Conservation (phyloP, 1,140 invertebrate genomes). For the Matsumurasca onukii region DNA sequence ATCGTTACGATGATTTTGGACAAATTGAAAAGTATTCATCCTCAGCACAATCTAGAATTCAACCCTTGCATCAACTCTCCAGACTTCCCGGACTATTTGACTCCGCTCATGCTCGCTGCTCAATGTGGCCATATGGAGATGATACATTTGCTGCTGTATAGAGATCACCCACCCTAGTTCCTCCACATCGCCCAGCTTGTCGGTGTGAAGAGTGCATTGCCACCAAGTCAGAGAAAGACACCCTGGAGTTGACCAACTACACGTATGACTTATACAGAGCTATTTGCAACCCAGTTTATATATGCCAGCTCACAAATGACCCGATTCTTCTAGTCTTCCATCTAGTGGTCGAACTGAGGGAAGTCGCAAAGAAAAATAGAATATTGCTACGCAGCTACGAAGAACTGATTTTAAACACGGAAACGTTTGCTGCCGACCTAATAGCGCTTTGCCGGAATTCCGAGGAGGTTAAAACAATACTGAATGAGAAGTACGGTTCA, state of each 20-base stretch:
- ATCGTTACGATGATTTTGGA: slow-evolving; percentile 54
- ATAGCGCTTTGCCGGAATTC: slow-evolving; percentile 59
- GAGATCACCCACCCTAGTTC: slow-evolving; percentile 51
- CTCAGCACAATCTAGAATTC: slow-evolving; percentile 24
- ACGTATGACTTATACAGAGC: slow-evolving; percentile 60
- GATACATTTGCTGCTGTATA: slow-evolving; percentile 62
- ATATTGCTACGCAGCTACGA: slow-evolving; percentile 60
- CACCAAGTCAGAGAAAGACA: slow-evolving; percentile 48
- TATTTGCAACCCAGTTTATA: slow-evolving; percentile 63
- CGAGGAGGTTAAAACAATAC: slow-evolving; percentile 64
- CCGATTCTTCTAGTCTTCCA: slow-evolving; percentile 65
- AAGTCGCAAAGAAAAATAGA: slow-evolving; percentile 51
- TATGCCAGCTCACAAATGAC: slow-evolving; percentile 63
- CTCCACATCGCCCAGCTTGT: slow-evolving; percentile 62
- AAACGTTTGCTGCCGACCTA: slow-evolving; percentile 62
- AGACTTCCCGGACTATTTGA: slow-evolving; percentile 68
- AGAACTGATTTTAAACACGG: slow-evolving; percentile 54
- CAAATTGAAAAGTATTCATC: slow-evolving; percentile 41
- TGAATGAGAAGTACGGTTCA: slow-evolving; percentile 53
- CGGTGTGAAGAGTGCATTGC: slow-evolving; percentile 55
- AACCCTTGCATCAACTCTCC: slow-evolving; percentile 24
- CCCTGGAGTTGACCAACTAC: slow-evolving; percentile 51
- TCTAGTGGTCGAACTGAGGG: slow-evolving; percentile 56
- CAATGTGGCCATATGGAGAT: slow-evolving; percentile 70
- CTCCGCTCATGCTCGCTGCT: slow-evolving; percentile 69